Percentiles rank a stretch among this genome's conserved stretches.
phyloP scores from a whole-genome alignment of 2,113 vertebrate genomes.

The Cnemophilus loriae region DNA sequence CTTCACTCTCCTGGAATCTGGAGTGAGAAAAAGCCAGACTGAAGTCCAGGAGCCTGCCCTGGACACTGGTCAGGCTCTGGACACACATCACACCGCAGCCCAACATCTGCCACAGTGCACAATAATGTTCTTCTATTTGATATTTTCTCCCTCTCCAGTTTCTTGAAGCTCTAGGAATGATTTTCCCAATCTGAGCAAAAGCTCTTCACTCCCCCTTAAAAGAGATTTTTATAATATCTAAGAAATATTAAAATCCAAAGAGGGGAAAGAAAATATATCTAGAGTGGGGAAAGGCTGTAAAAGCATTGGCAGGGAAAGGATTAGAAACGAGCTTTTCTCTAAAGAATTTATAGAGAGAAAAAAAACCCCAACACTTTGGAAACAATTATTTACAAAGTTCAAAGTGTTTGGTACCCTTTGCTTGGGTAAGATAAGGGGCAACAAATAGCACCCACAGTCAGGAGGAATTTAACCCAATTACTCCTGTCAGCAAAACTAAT shows the following conservation, averaged over 20 bases:
- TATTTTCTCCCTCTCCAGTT: neutral
- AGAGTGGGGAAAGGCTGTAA: neutral
- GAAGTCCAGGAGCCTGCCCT: neutral
- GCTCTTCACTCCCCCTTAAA: neutral
- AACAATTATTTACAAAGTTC: slow-evolving; percentile 30
- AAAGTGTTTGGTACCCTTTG: neutral
- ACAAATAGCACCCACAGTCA: neutral
- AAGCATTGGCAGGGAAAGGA: neutral
- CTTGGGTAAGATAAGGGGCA: neutral
- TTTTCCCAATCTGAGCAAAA: neutral
- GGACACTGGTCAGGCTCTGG: neutral
- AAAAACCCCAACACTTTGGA: neutral
- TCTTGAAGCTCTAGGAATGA: neutral
- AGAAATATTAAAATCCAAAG: neutral
- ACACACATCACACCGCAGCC: neutral
- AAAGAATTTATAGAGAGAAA: neutral
- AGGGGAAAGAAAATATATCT: neutral
- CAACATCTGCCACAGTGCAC: neutral
- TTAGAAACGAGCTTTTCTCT: neutral
- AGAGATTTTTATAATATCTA: neutral
- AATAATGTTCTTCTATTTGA: neutral
- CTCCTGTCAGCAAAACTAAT: slow-evolving; percentile 16
- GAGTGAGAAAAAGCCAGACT: neutral
- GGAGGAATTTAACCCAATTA: neutral
- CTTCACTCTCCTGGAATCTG: accelerated